Base-by-base conservation (phyloP, 2,888 invertebrate species). In the Sarcophaga caerulescens region DNA sequence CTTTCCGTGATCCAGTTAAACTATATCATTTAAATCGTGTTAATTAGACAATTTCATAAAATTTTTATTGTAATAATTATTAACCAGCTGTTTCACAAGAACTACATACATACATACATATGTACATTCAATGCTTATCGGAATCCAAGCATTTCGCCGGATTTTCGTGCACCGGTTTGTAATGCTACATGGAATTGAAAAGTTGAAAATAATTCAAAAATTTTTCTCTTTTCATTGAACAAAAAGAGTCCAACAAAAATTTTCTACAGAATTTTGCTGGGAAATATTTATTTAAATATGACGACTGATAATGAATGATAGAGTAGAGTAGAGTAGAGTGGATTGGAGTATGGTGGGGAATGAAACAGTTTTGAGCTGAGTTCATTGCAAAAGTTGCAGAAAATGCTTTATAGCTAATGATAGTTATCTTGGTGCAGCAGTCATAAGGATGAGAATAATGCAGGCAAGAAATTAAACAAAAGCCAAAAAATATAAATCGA, bases 351-450 rank as follows among this genome's bases (percentile, higher is more conserved):
- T n/a, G 3, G 17, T 14, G 5, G 52, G 10, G 52, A 52, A 5
- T 14, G 52, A 52, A 52, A 17, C 35, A 35, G 35, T 35, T 35
- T 52, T 52, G 52, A 52, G 17, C 52, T 52, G 12, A 8, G 17
- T 19, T 82, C 10, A 52, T 75, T 23, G 44, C 59, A 71, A 3
- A 66, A 44, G 35, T 14, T 52, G 57, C 62, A 69, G 52, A 78
- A 83, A 74, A 74, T 78, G 45, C 73, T 83, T 83, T 69, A 83
- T 73, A 74, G 35, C 44, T 83, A 78, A 83, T 78, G 78, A 78
- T 78, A 74, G 78, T 78, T 68, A 83, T 83, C 83, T 83, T 77
- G 57, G 60, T 83, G 78, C 78, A 68, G 68, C 77, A 78, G 62
- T 83, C 83, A 83, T 83, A 83, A 77, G 82, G n/a, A 52, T 52